Conservation (phyloP, 92 coral and sea anemone species). For the Porites divaricata region DNA sequence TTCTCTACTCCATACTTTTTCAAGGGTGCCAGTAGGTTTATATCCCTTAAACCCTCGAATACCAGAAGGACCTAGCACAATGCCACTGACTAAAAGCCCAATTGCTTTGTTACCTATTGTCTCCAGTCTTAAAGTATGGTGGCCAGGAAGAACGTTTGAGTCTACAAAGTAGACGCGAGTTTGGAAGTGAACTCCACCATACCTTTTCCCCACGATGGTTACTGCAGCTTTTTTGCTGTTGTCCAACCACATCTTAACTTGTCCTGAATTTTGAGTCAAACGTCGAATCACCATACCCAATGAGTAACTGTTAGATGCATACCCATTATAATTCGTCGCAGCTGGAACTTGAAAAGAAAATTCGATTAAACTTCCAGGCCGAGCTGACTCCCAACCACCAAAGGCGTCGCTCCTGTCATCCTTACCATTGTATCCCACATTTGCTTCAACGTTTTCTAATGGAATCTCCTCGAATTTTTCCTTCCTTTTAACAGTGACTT, state of each 20-base stretch:
- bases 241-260: constrained; percentile 51
- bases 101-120: background rate
- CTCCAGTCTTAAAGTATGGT: constrained; percentile 45
- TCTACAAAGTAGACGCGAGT: constrained; percentile 55
- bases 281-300: constrained; percentile 43
- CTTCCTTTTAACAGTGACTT: constrained; percentile 54
- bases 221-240: constrained; percentile 40
- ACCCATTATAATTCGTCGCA: background rate
- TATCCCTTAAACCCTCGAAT: constrained; percentile 35
- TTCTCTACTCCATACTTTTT: constrained; percentile 40
- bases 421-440: constrained; percentile 10
- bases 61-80: constrained; percentile 50
- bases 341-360: constrained; percentile 58
- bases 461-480: constrained; percentile 54
- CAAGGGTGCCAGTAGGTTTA: constrained; percentile 45
- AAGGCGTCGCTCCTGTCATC: constrained; percentile 72
- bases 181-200: constrained; percentile 55
- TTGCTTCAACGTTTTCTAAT: constrained; percentile 24
- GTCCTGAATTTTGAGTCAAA: constrained; percentile 47
- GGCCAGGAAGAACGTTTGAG: constrained; percentile 44
- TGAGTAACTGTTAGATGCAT: constrained; percentile 10
- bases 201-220: constrained; percentile 32
- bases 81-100: constrained; percentile 22
- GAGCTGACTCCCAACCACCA: constrained; percentile 70
- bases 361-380: constrained; percentile 50